These are phyloP conservation scores for Phoronis australis DNA, from an alignment of 2,888 invertebrate genomes.

Conservation along the genomic window DNA sequence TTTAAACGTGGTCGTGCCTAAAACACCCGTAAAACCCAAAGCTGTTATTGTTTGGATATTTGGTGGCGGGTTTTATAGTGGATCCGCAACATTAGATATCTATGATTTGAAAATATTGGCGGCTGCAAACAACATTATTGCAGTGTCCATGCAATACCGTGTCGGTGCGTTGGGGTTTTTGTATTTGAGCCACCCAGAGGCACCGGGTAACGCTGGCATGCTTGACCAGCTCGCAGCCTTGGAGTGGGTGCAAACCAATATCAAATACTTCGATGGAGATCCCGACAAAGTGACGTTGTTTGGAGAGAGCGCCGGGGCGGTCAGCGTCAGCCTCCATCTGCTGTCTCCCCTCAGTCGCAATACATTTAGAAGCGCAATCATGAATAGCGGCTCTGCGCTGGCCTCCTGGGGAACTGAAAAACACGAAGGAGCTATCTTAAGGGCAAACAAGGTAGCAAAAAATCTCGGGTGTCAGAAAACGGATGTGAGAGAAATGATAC, in stretches of 20 bases:
- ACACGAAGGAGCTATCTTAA: conserved; percentile 68
- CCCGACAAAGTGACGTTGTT: conserved; percentile 86
- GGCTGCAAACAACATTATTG: conserved; percentile 78
- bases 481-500: conserved; percentile 15
- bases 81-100: conserved; percentile 81
- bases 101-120: conserved; percentile 85
- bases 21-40: too few relatives aligned
- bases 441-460: conserved; percentile 59
- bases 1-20: conserved; percentile 85
- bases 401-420: conserved; percentile 87
- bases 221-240: conserved; percentile 89
- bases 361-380: conserved; percentile 70
- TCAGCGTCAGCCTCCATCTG: conserved; percentile 68
- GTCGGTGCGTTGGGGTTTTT: conserved; percentile 75
- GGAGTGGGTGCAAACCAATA: conserved; percentile 38
- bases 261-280: conserved; percentile 60
- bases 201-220: conserved; percentile 77
- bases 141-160: conserved; percentile 91
- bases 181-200: background rate
- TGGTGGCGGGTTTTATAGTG: conserved; percentile 66
- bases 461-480: conserved; percentile 15
- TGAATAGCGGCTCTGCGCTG: conserved; percentile 85
- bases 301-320: conserved; percentile 89
- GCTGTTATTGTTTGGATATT: conserved; percentile 85
- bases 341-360: conserved; percentile 84